Evolutionary conservation across 2,888 invertebrate species (phyloP).

Genomic region (Phasia obesa): DNA sequence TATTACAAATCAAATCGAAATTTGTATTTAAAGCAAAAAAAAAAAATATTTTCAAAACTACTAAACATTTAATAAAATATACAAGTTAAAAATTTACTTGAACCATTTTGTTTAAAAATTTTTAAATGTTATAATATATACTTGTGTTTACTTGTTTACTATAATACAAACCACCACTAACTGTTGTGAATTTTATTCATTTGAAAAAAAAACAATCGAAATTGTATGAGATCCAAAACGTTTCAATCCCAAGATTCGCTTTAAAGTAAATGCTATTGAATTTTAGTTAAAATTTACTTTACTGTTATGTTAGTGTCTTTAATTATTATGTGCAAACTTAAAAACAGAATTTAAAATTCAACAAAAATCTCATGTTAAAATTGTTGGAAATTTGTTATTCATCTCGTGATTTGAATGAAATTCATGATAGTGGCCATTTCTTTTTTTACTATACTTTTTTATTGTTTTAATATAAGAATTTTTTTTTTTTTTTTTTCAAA

Average conservation of each 20-base stretch:
- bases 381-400: conserved; percentile 62
- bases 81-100: not conserved
- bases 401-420: conserved; percentile 80
- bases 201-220: conserved; percentile 20
- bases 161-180: conserved; percentile 15
- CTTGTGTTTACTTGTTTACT: too few species aligned
- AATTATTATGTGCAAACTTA: conserved; percentile 45
- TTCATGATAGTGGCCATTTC: conserved; percentile 81
- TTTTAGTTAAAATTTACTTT: conserved; percentile 37
- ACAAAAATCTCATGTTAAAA: conserved; percentile 54
- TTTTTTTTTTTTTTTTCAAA: conserved; percentile 42
- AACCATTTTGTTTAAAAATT: not conserved
- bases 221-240: too few species aligned
- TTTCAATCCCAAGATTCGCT: too few species aligned
- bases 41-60: not conserved
- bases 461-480: conserved; percentile 30
- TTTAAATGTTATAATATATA: not conserved
- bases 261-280: too few species aligned
- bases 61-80: not conserved
- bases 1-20: conserved; percentile 38
- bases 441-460: conserved; percentile 47
- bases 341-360: conserved; percentile 12
- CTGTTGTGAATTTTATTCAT: conserved; percentile 70
- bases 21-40: conserved; percentile 35
- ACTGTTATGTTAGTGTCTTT: conserved; percentile 71